These are phyloP conservation scores for Mustela lutreola DNA, from an alignment of 2,113 vertebrate species.

Conservation along the genomic window DNA sequence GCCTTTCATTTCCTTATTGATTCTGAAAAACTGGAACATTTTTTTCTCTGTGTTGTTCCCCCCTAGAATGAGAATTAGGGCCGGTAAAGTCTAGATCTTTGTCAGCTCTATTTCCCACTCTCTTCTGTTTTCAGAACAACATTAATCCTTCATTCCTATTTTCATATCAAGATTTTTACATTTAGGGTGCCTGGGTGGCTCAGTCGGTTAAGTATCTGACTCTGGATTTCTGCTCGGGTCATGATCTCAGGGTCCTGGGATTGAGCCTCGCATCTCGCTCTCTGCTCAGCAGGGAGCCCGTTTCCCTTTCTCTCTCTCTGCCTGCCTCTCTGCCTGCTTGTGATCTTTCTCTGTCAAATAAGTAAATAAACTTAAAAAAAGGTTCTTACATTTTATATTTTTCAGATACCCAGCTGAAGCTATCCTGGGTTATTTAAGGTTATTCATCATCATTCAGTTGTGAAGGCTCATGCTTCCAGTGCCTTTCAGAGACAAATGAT, in stretches of 20 bases:
- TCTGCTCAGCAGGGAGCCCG: too few species aligned
- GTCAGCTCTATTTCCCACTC: background rate
- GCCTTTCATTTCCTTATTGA: background rate
- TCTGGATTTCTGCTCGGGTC: too few species aligned
- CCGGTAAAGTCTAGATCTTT: background rate
- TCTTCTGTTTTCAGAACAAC: background rate
- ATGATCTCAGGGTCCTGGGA: too few species aligned
- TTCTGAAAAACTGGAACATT: background rate
- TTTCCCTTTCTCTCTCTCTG: too few species aligned
- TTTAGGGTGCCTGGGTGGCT: too few species aligned
- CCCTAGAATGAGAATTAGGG: background rate
- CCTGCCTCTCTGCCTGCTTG: too few species aligned
- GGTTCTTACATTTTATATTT: background rate
- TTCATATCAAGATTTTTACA: background rate
- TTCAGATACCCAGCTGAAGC: background rate
- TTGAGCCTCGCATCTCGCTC: too few species aligned
- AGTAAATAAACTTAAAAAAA: too few species aligned
- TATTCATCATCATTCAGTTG: background rate
- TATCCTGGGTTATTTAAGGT: background rate
- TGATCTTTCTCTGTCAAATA: too few species aligned
- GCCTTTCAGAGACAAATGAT: background rate
- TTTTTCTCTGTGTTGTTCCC: background rate
- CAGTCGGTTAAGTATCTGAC: too few species aligned
- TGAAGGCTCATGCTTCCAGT: background rate
- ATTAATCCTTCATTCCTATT: background rate